Conservation (phyloP, 2,797 vertebrate species). For the Tenualosa thibaudeaui region DNA sequence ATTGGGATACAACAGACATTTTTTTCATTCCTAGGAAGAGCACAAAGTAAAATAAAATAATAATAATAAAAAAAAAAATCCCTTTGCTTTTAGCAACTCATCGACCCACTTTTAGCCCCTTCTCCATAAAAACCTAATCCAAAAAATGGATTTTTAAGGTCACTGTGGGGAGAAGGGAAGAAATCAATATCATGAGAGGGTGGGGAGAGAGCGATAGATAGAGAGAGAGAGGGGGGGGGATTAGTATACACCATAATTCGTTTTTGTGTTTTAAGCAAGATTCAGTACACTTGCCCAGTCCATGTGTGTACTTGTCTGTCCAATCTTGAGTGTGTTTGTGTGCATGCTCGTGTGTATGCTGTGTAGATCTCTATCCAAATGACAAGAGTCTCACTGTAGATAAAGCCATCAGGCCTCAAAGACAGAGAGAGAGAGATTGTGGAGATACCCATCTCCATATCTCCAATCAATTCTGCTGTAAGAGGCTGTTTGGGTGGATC, state of each 20-base stretch:
- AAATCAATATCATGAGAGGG: not conserved
- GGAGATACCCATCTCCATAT: not conserved
- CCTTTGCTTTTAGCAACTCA: constrained; percentile 29
- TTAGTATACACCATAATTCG: not conserved
- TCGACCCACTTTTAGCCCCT: not conserved
- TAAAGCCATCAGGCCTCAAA: not conserved
- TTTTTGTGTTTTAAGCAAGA: not conserved
- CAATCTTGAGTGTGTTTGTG: not conserved
- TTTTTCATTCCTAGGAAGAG: constrained; percentile 28
- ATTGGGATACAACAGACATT: constrained; percentile 38
- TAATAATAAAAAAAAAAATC: not conserved
- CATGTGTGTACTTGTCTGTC: not conserved
- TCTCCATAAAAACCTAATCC: constrained; percentile 14
- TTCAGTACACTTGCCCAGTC: not conserved
- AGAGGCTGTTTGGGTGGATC: not conserved
- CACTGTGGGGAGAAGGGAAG: constrained; percentile 31
- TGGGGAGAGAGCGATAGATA: not conserved
- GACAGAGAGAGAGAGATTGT: not conserved
- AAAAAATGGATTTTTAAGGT: constrained; percentile 37
- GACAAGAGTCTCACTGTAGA: not conserved
- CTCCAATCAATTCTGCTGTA: not conserved
- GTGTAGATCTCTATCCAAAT: not conserved
- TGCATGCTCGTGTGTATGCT: not conserved
- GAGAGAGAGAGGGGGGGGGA: constrained; percentile 13
- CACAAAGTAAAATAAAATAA: constrained; percentile 27